Evolutionary conservation across 2,888 invertebrate species (phyloP).

Genomic region (Eupithecia inturbata): DNA sequence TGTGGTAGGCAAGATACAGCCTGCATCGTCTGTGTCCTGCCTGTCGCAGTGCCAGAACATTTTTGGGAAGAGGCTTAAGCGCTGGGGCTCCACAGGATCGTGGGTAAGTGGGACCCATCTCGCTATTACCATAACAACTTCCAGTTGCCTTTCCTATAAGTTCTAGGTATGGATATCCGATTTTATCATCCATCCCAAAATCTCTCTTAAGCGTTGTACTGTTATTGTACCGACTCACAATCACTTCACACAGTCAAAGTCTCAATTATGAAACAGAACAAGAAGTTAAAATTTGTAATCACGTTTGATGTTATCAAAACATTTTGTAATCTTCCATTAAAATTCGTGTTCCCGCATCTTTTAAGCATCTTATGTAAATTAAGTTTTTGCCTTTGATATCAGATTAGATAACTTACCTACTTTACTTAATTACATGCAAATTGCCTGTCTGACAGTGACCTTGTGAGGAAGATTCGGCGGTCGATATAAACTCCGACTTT

Average conservation of each 20-base stretch:
- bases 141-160: neutral
- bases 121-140: neutral
- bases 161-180: neutral
- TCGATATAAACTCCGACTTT: slow-evolving; percentile 10
- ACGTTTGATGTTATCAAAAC: slow-evolving; percentile 8
- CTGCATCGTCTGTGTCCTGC: slow-evolving; percentile 80
- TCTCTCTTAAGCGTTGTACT: neutral
- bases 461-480: slow-evolving; percentile 18
- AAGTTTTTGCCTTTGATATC: slow-evolving; percentile 16
- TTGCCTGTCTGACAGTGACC: slow-evolving; percentile 28
- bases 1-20: slow-evolving; percentile 79
- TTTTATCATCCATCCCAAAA: neutral
- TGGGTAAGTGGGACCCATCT: slow-evolving; percentile 83
- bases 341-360: slow-evolving; percentile 12
- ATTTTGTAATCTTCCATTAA: slow-evolving; percentile 5
- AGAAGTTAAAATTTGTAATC: slow-evolving; percentile 3
- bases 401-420: slow-evolving; percentile 17
- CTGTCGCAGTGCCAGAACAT: slow-evolving; percentile 86
- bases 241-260: neutral
- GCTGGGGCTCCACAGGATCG: slow-evolving; percentile 90
- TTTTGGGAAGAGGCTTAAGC: slow-evolving; percentile 86
- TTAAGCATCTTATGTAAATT: slow-evolving; percentile 14
- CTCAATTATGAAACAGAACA: slow-evolving; percentile 5
- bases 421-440: slow-evolving; percentile 24
- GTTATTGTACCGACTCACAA: neutral